These are phyloP conservation scores for Patella pellucida DNA, from an alignment of 2,888 invertebrate species.

Conservation along the genomic window DNA sequence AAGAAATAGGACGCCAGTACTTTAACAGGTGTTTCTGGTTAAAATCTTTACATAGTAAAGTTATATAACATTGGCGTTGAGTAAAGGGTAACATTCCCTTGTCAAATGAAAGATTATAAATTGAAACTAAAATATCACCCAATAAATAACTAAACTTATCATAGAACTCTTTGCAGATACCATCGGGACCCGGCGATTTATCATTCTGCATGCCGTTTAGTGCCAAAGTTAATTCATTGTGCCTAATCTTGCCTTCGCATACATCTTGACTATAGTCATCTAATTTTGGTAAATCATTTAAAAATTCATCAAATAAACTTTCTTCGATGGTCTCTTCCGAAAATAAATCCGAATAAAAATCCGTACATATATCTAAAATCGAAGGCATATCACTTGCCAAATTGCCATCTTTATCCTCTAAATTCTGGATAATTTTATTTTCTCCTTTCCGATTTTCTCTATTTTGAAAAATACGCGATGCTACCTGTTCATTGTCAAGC, in stretches of 20 bases:
- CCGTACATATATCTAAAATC: constrained; percentile 14
- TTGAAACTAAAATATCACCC: constrained; percentile 22
- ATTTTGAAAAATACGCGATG: neutral
- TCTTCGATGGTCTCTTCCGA: constrained; percentile 23
- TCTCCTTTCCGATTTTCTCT: no score
- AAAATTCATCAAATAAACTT: constrained; percentile 11
- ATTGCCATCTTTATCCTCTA: no score
- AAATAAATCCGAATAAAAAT: constrained; percentile 20
- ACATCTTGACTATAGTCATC: constrained; percentile 1
- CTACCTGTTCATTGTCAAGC: neutral
- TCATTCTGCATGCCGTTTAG: constrained; percentile 30
- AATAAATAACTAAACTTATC: constrained; percentile 28
- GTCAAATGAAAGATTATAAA: constrained; percentile 27
- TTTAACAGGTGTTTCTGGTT: constrained; percentile 33
- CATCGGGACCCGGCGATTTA: constrained; percentile 42
- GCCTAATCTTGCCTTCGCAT: constrained; percentile 13
- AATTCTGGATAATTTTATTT: no score
- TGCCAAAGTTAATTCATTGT: constrained; percentile 15
- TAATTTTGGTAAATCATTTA: constrained; percentile 16
- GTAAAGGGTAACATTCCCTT: constrained; percentile 25
- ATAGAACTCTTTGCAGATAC: constrained; percentile 41
- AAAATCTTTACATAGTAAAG: no score
- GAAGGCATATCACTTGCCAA: neutral
- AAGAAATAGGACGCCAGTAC: constrained; percentile 44
- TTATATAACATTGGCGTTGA: constrained; percentile 27